Percentiles rank a stretch among this genome's conserved stretches.
Conservation (phyloP, 2,113 vertebrate species). For the Chiloscyllium plagiosum region DNA sequence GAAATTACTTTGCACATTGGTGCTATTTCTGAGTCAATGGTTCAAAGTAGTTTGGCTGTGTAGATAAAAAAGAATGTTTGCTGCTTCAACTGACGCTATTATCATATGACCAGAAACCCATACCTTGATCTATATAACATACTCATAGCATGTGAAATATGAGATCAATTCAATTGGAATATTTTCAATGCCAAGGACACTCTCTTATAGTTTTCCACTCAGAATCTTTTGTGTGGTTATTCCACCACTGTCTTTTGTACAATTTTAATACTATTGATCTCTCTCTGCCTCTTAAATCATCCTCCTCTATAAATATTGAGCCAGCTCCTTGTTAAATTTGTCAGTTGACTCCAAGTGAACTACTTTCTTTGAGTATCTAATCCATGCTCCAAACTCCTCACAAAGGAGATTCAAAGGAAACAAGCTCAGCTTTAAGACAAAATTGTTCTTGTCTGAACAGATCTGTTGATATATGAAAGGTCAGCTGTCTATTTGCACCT, state of each 20-base stretch:
- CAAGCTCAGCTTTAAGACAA: background rate
- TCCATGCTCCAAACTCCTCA: background rate
- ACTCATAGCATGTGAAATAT: background rate
- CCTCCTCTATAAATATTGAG: background rate
- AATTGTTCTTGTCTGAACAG: background rate
- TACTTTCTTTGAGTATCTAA: background rate
- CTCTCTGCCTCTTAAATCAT: background rate
- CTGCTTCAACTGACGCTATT: background rate
- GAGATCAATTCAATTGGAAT: background rate
- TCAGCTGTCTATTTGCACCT: too few relatives aligned
- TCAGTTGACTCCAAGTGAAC: background rate
- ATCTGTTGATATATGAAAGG: background rate
- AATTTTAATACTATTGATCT: background rate
- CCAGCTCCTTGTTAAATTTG: background rate
- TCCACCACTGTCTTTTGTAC: background rate
- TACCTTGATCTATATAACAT: background rate
- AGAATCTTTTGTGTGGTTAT: background rate
- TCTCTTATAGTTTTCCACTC: background rate
- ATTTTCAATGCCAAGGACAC: background rate
- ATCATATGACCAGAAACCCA: background rate
- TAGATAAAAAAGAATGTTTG: background rate
- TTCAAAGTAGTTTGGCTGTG: background rate
- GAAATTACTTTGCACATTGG: background rate
- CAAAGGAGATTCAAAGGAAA: background rate
- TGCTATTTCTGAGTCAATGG: background rate